These are phyloP conservation scores for Scatophagus argus DNA, from an alignment of 2,113 vertebrate species.

Conservation along the genomic window DNA sequence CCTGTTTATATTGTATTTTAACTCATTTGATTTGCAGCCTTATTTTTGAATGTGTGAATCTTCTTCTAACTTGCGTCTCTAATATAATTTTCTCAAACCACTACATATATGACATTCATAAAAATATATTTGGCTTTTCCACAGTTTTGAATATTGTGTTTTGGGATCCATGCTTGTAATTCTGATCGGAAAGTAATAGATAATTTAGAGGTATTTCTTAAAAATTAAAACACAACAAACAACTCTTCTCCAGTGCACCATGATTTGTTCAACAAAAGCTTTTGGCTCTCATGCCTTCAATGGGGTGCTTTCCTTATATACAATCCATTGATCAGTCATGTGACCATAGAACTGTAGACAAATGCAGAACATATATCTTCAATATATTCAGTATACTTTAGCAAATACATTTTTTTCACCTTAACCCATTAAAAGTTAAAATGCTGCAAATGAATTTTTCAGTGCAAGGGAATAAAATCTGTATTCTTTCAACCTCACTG, in stretches of 20 bases:
- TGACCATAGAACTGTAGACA: neutral
- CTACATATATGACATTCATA: neutral
- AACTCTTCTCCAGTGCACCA: neutral
- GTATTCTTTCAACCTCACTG: no score
- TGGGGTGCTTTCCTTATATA: neutral
- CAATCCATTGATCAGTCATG: neutral
- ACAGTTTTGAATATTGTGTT: neutral
- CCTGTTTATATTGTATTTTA: no score
- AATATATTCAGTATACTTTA: neutral
- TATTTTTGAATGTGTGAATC: no score
- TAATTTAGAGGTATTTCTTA: conserved; percentile 11
- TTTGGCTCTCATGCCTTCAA: neutral
- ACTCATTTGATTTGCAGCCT: neutral
- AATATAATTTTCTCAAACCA: neutral
- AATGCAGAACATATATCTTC: neutral
- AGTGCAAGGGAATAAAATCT: neutral
- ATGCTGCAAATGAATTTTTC: neutral
- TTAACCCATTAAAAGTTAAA: neutral
- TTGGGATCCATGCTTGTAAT: neutral
- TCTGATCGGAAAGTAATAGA: neutral
- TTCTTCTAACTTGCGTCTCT: neutral
- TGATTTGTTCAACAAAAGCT: neutral
- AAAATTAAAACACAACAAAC: neutral
- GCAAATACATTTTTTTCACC: neutral
- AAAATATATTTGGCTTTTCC: neutral